Percentiles rank a stretch among this genome's conserved stretches.
Conservation (phyloP, 2,797 vertebrate genomes). For the Miichthys miiuy region DNA sequence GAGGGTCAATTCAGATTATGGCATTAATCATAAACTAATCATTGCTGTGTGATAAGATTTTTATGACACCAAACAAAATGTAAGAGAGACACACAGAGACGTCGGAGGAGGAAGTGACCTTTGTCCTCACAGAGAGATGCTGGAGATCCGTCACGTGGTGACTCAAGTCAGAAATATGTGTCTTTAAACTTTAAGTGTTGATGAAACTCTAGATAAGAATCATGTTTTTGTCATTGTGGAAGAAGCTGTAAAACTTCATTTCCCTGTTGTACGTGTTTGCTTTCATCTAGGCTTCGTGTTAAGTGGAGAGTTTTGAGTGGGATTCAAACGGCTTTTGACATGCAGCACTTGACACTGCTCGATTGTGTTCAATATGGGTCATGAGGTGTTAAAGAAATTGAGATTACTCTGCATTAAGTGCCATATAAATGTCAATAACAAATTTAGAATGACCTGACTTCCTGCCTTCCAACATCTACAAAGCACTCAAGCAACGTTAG, state of each 20-base stretch:
- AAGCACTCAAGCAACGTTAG: conserved; percentile 23
- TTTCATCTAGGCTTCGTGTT: conserved; percentile 30
- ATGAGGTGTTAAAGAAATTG: conserved; percentile 24
- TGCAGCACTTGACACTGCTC: conserved; percentile 33
- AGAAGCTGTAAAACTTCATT: conserved; percentile 47
- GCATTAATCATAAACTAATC: conserved; percentile 36
- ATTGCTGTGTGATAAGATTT: conserved; percentile 19
- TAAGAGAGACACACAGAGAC: conserved; percentile 2
- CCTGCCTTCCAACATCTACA: conserved; percentile 9
- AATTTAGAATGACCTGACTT: conserved; percentile 32
- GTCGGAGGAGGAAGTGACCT: not conserved
- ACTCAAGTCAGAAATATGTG: conserved; percentile 37
- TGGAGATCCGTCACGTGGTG: conserved; percentile 25
- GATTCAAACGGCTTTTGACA: conserved; percentile 33
- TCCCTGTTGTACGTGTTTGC: conserved; percentile 31
- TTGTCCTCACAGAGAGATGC: conserved; percentile 15
- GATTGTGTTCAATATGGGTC: conserved; percentile 36
- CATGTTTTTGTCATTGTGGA: conserved; percentile 30
- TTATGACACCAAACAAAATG: conserved; percentile 28
- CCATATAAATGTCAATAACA: conserved; percentile 44
- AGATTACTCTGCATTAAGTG: conserved; percentile 7
- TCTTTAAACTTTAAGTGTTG: conserved; percentile 38
- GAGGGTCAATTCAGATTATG: not conserved
- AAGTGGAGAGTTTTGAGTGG: conserved; percentile 23
- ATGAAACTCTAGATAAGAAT: conserved; percentile 52